Base-by-base conservation (phyloP, 2,797 vertebrate species). In the Micrastur ruficollis region DNA sequence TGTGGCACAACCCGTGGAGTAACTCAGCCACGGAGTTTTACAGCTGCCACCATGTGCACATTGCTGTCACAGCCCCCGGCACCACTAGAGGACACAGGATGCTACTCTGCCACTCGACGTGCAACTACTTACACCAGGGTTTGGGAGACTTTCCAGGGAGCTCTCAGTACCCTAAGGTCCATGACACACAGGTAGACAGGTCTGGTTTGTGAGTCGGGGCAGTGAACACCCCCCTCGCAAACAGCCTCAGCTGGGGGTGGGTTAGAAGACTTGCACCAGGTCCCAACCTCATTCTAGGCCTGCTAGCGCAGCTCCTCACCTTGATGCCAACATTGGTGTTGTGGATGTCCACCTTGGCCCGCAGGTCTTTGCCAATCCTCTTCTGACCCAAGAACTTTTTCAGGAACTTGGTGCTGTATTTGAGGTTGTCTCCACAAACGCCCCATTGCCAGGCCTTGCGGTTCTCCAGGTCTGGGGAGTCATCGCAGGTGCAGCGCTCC, bases 391-490 rank as follows among this genome's bases (percentile, higher is more conserved):
- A 97, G 97, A 99, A 99, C 95, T 99, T 99, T 90, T 99, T 99
- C 86, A 99, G 98, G 95, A 99, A 99, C 97, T 98, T 99, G 97
- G 99, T 99, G 98, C 99, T 99, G 88, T 99, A 99, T 92, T 99
- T 99, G 95, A 99, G 98, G 97, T 99, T 99, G 98, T 99, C 99
- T 1, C 99, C 99, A 2, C 99, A 99, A 79, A 99, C 98, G 0
- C 99, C 99, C 99, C 99, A 99, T 95, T 99, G 99, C 99, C 99
- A 99, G 14, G 99, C 99, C 92, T 99, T 99, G 55, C 99, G 98
- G 93, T 99, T 99, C 98, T 99, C 99, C 97, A 99, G 98, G 34
- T 98, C 99, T 0, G 99, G 99, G 32, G 99, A 99, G 92, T 99
- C 99, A 7, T 99, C 99, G 1, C 99, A 99, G 17, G 99, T 99